phyloP scores from a whole-genome alignment of 2,797 vertebrate genomes.

The Premnoplex brunnescens region DNA sequence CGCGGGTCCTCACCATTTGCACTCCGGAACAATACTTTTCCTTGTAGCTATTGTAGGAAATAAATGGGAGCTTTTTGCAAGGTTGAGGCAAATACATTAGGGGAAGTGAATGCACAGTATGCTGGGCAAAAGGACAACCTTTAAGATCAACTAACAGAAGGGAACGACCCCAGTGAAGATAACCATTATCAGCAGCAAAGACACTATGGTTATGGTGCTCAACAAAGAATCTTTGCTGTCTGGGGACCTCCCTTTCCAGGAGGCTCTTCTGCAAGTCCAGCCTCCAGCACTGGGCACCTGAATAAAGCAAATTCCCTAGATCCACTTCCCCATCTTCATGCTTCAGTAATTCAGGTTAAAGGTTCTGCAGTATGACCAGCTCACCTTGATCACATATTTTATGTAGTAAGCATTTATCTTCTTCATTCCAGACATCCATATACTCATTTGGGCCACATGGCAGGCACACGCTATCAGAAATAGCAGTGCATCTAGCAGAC shows the following conservation, averaged over 20 bases:
- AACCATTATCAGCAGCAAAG: not conserved
- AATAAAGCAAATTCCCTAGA: not conserved
- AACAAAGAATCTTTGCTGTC: not conserved
- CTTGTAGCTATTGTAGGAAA: not conserved
- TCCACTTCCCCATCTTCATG: not conserved
- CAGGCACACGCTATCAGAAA: slow-evolving; percentile 76
- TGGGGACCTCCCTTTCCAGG: not conserved
- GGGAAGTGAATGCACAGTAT: not conserved
- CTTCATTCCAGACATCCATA: slow-evolving; percentile 84
- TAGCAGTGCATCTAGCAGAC: slow-evolving; percentile 78
- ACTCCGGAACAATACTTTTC: not conserved
- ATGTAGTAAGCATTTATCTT: slow-evolving; percentile 81
- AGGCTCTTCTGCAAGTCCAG: not conserved
- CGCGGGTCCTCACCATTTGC: not conserved
- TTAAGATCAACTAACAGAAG: not conserved
- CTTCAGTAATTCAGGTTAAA: not conserved
- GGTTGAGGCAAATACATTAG: not conserved
- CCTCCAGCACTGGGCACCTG: not conserved
- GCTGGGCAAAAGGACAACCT: not conserved
- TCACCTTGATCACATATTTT: slow-evolving; percentile 90
- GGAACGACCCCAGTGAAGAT: not conserved
- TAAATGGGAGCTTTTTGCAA: not conserved
- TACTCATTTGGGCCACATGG: slow-evolving; percentile 84
- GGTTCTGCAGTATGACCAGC: not conserved
- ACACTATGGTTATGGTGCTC: not conserved